Evolutionary conservation across 2,797 vertebrate species (phyloP), one percentile per base, ranked within the genome.

Genomic region (Huso huso): DNA sequence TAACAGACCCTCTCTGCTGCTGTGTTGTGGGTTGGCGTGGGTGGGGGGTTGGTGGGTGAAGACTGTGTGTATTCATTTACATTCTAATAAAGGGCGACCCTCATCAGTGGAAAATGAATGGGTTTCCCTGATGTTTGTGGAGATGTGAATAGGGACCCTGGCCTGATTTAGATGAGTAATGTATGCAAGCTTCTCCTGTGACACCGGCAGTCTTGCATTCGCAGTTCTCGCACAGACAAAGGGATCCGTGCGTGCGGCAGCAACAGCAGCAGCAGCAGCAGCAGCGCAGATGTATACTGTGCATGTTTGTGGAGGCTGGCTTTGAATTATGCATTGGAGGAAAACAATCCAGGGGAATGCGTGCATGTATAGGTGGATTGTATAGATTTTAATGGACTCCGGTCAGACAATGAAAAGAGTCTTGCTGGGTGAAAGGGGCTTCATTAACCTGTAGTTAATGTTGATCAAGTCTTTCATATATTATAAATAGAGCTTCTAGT

Each of bases 301-400:
- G 61, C 18, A 37, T 18, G 23, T n/a, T 37, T 37, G 18, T 62
- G 61, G 61, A 62, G 61, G 61, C 13, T 37, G 61, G 48, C 48
- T 62, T 37, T 62, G 61, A 62, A 62, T 62, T 18, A 62, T 62
- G 6, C 61, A 62, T 62, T 62, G 55, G 55, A 10, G 12, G 55
- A 11, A 58, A 58, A 13, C 55, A n/a, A 58, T 8, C 51, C 8
- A 53, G 51, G 55, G 55, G 9, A 58, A 11, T 7, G 55, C 12
- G 2, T 58, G 10, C 13, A 18, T 18, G 15, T 18, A 18, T 18
- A 18, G 15, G 7, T 58, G 55, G 55, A 58, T n/a, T 58, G 55
- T 58, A 58, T 58, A 58, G 55, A 58, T 58, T 58, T 37, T 58
- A 58, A 58, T 58, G 55, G 13, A 58, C 55, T 58, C 9, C 55